Evolutionary conservation across 2,113 vertebrate species (phyloP), one percentile per base, ranked within the genome.

Genomic region (Hydrochoerus hydrochaeris): DNA sequence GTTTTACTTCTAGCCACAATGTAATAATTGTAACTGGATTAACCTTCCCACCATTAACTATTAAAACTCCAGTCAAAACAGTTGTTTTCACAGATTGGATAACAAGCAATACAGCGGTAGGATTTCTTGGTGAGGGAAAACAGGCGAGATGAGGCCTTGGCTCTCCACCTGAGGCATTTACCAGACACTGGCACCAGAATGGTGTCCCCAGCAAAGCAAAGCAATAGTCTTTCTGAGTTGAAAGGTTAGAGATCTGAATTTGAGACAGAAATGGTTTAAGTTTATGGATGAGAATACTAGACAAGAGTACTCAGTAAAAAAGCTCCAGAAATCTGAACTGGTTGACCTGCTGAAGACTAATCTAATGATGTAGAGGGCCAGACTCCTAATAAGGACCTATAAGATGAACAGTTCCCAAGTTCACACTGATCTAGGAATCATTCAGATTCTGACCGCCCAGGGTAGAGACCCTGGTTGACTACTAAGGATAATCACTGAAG

Each of bases 1-100:
- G 71, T 91, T 95, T 90, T 82, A 57, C 35, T 65, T 90, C 84
- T 91, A 80, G 26, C 75, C 75, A 93, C 10, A 28, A 78, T 89
- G 20, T 81, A 91, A 71, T 95, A 92, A 81, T 96, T 93, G 90
- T 62, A 95, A 84, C 41, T 96, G 69, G 57, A 86, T 87, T 95
- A 78, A 85, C 52, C 65, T 75, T 92, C 58, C 58, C 5, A 38
- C 65, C 38, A 63, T 94, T 96, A 97, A 82, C 69, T 82, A 71
- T 26, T 92, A 67, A 85, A 95, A 93, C 69, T 81, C 69, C 69
- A n/a, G 75, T 65, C 46, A 94, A 52, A 95, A 95, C n/a, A 71
- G 38, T 30, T 88, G 16, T 97, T 94, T 90, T 75, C 87, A 82
- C 88, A 54, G 78, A 38, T 78, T 94, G 13, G 60, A 80, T 84